Evolutionary conservation across 2,113 vertebrate genomes (phyloP), one percentile per base, ranked within the genome.

Genomic region (Baryphthengus martii): DNA sequence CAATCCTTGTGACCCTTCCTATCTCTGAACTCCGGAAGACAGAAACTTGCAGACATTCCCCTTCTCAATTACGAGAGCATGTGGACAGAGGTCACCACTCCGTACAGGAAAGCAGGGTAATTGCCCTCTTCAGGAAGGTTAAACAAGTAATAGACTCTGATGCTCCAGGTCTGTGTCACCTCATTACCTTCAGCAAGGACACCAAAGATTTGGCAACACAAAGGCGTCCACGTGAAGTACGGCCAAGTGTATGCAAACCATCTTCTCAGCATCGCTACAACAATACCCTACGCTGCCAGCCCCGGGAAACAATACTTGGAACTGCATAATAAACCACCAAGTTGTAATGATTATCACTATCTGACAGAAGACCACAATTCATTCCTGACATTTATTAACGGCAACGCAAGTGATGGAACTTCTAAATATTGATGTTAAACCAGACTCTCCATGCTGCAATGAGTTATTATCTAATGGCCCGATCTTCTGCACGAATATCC

Each of bases 171-270:
- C 70, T 66, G 9, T 17, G 73, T 13, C 28, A 26, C 62, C 80
- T 88, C 90, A 10, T 7, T 17, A 44, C 89, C 80, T 82, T 68
- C 80, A 89, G 61, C 75, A 97, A 97, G 94, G 94, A 63, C 80
- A 89, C 7, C 31, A 50, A 88, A 31, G 86, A 66, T 56, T 45
- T 42, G 61, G 88, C 49, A 79, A 29, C 42, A 16, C 23, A 12
- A 80, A 52, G 2, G 17, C 66, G 74, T 16, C 53, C 81, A 14
- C 1, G 0, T 29, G 28, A 86, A 52, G 29, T 1, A 19, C 1
- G 11, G 42, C 37, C 47, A 55, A 26, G 44, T 2, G 35, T 9
- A 63, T 1, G 21, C 61, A 78, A 80, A 81, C 24, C 67, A 33
- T 6, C 89, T 52, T 47, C 71, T 42, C 40, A 21, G 49, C 66